A percentile compares a stretch with the other conserved stretches of the same genome.
These are phyloP conservation scores for Anarsia innoxiella DNA, from an alignment of 2,888 invertebrate genomes.

Conservation along the genomic window DNA sequence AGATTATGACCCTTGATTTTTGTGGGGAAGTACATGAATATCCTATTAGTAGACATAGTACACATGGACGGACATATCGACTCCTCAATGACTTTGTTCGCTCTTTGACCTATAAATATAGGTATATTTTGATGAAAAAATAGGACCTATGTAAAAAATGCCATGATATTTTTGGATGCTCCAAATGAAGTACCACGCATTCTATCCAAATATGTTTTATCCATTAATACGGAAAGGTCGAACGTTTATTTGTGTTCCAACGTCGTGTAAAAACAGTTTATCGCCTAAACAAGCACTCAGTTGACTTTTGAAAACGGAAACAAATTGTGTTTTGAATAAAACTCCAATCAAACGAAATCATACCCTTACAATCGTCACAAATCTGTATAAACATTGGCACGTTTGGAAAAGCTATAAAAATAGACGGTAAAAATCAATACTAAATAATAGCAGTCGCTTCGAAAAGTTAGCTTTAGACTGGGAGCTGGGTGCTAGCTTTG, in stretches of 20 bases:
- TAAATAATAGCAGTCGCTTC: slow-evolving; percentile 55
- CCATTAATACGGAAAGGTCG: not conserved
- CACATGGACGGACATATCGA: too few species aligned
- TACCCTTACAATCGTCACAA: slow-evolving; percentile 42
- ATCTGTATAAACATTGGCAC: slow-evolving; percentile 48
- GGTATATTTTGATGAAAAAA: too few species aligned
- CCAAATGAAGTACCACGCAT: too few species aligned
- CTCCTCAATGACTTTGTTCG: too few species aligned
- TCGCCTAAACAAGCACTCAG: not conserved
- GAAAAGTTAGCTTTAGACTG: slow-evolving; percentile 58
- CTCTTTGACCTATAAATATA: too few species aligned
- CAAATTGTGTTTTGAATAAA: slow-evolving; percentile 28
- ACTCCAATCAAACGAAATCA: slow-evolving; percentile 44
- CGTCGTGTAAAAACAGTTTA: slow-evolving; percentile 1
- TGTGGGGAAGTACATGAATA: too few species aligned
- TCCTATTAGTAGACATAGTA: too few species aligned
- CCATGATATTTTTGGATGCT: too few species aligned
- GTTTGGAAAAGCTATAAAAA: slow-evolving; percentile 51
- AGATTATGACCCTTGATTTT: too few species aligned
- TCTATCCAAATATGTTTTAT: not conserved
- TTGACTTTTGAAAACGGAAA: slow-evolving; percentile 5
- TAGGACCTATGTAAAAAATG: too few species aligned
- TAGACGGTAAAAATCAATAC: slow-evolving; percentile 58
- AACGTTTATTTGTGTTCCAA: not conserved
- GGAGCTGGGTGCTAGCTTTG: slow-evolving; percentile 43